Base-by-base conservation (phyloP, 2,888 invertebrate genomes). In the Prosapia bicincta region DNA sequence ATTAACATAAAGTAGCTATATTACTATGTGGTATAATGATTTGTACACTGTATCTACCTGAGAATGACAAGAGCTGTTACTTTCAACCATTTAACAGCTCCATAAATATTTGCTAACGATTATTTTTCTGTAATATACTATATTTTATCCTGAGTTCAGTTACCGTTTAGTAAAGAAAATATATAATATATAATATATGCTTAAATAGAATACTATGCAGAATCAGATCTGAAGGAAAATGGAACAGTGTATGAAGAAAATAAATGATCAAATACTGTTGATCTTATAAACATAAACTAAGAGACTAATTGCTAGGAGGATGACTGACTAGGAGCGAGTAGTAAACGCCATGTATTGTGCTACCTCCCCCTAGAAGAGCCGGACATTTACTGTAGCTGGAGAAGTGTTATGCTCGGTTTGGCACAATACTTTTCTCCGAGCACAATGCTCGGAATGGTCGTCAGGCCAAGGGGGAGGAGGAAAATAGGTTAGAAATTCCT, bases 1-100 rank as follows among this genome's bases (percentile, higher is more conserved):
- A 72, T 72, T 67, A 72, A 72, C 72, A 67, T 72, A 72, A 72
- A 72, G 72, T 66, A 66, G 72, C 66, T 72, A 66, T 76, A 74
- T 66, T 32, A n/a, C 77, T 74, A 70, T 77, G 65, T 70, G 75
- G 71, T 77, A 78, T 72, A 77, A 70, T 66, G 78, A 76, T 77
- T 79, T 78, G 78, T 79, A 78, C 78, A 79, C 54, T 54, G 72
- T 76, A 75, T 75, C 78, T 77, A 78, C 79, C 79, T 79, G 79
- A 79, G 79, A 67, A 54, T 20, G 54, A 20, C 6, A 5, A 69
- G 30, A 23, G 28, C 69, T 69, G 69, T 30, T 28, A 30, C 30
- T 69, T 69, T 69, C 38, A 74, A 69, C 68, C 66, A 54, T 20
- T 26, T 26, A 28, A 69, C 69, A 74, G 43, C 54, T 54, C 32